Base-by-base conservation (phyloP, 2,797 vertebrate genomes). In the Anabas testudineus region DNA sequence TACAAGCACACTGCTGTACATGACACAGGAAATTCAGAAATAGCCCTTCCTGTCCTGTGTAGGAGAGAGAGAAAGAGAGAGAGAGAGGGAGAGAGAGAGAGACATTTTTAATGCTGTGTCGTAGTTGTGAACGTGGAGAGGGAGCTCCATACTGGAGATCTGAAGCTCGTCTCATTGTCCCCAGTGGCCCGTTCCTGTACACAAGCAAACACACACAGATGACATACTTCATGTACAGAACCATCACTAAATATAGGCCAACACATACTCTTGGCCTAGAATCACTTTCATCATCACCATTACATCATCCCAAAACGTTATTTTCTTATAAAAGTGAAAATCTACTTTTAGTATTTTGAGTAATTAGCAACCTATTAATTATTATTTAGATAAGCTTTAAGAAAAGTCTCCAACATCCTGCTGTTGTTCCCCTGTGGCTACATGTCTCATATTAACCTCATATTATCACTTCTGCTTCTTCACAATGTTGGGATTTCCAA, bases 71-170 rank as follows among this genome's bases (percentile, higher is more conserved):
- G 36, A 37, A 36, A 37, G 36, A 37, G 36, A 37, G 36, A 37
- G 36, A 37, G 36, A 37, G 36, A 34, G 60, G 77, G 26, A 21
- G 21, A 21, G 21, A 28, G 26, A 16, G 76, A 26, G n/a, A 54
- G 56, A 64, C 21, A 51, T 55, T 46, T 71, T 69, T 88, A 90
- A 71, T 85, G 67, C 57, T 74, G 52, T 37, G 47, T 57, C 0
- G 82, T 81, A 39, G 71, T 54, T 53, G 86, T 84, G 72, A 93
- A 93, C 2, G 91, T 90, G 10, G 90, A 85, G 19, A 79, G 72
- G 2, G 85, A 53, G 74, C 68, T 89, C 90, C 84, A 89, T 60
- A 75, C 21, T 39, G 77, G 62, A 18, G 86, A 58, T 73, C 74
- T 83, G 65, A 54, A 72, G 16, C 49, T 22, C 2, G 21, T 54